These are phyloP conservation scores for Cerceris rybyensis DNA, from an alignment of 2,888 invertebrate species.

Conservation along the genomic window DNA sequence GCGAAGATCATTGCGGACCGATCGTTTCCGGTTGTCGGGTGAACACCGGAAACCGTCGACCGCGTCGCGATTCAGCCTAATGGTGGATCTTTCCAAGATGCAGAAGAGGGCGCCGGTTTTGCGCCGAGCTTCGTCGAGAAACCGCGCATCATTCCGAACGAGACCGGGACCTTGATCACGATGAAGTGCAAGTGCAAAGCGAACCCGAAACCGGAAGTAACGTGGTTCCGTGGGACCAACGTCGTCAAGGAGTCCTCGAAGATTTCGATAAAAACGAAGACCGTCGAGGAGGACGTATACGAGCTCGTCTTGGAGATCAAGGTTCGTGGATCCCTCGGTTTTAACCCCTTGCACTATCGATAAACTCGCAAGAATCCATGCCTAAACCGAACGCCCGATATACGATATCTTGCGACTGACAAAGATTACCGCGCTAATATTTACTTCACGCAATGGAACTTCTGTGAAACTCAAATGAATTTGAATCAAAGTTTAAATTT, in stretches of 20 bases:
- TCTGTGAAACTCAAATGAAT: no score
- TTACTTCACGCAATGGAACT: no score
- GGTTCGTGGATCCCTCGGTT: conserved; percentile 79
- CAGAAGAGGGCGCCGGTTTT: conserved; percentile 95
- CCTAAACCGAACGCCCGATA: no score
- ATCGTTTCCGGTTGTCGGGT: neutral
- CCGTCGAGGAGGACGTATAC: conserved; percentile 92
- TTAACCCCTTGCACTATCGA: no score
- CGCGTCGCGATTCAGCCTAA: conserved; percentile 51
- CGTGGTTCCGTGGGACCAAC: conserved; percentile 96
- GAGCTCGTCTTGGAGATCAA: conserved; percentile 92
- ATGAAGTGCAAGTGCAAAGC: conserved; percentile 98
- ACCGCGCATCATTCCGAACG: conserved; percentile 99
- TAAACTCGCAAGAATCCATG: no score
- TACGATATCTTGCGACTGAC: no score
- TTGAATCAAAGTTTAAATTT: no score
- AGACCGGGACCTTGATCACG: conserved; percentile 97
- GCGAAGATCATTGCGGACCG: conserved; percentile 14
- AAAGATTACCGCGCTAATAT: no score
- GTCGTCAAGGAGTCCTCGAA: conserved; percentile 92
- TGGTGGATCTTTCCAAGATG: conserved; percentile 86
- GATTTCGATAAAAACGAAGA: conserved; percentile 90
- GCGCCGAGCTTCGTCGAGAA: conserved; percentile 99
- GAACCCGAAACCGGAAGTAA: conserved; percentile 96
- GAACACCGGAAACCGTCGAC: neutral